phyloP scores from a whole-genome alignment of 2,113 vertebrate species.

The Willisornis vidua region DNA sequence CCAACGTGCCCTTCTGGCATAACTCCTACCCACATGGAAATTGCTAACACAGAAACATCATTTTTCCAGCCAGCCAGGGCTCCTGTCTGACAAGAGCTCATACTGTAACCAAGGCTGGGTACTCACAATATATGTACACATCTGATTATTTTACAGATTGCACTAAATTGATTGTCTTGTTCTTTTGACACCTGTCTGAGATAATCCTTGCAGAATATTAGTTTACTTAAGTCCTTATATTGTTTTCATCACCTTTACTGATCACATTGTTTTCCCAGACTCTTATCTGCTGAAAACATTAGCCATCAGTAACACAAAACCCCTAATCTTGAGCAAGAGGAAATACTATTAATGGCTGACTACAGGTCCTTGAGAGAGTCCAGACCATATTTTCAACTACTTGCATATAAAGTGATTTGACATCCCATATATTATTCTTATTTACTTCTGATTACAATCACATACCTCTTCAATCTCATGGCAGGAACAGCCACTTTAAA shows the following conservation, averaged over 20 bases:
- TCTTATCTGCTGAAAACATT: conserved; percentile 36
- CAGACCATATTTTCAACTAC: neutral
- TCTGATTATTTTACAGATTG: neutral
- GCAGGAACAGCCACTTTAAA: neutral
- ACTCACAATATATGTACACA: neutral
- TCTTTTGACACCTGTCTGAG: conserved; percentile 10
- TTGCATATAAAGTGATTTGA: conserved; percentile 1
- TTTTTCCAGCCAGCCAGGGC: neutral
- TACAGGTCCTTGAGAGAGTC: neutral
- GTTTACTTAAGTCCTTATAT: neutral
- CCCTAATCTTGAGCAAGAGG: conserved; percentile 1
- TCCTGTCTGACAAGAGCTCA: neutral
- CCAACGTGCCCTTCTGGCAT: neutral
- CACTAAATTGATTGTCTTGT: conserved; percentile 3
- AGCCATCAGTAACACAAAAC: neutral
- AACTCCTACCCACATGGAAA: neutral
- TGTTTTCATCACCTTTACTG: conserved; percentile 22
- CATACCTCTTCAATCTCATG: neutral
- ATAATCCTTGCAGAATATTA: conserved; percentile 19
- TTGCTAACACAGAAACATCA: neutral
- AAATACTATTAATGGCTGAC: neutral
- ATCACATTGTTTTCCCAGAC: neutral
- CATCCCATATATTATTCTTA: conserved; percentile 15
- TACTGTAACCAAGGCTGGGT: neutral
- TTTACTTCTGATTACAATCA: conserved; percentile 26